Percentiles rank a stretch among this genome's conserved stretches.
Evolutionary conservation across 2,113 vertebrate genomes (phyloP).

Genomic region (Chloebia gouldiae): DNA sequence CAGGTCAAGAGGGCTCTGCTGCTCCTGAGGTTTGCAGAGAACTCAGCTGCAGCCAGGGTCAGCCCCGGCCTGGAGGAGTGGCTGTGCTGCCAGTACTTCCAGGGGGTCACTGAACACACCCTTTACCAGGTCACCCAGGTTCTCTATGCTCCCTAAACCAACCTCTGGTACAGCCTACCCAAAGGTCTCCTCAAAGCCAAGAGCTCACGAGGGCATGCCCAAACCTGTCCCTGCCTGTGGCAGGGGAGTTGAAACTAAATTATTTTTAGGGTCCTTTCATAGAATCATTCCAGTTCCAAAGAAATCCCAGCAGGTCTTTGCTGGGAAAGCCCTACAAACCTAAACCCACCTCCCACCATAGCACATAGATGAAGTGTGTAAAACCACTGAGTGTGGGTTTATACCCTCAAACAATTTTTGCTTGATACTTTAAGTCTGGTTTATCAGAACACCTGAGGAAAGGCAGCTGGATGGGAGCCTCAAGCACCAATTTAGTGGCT

Average conservation of each 20-base stretch:
- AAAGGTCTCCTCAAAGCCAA: not conserved
- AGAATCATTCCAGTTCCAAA: not conserved
- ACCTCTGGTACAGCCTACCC: not conserved
- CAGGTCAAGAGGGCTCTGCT: conserved; percentile 73
- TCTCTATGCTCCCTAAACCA: conserved; percentile 11
- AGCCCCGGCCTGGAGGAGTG: conserved; percentile 73
- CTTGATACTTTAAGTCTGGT: not conserved
- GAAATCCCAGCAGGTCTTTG: not conserved
- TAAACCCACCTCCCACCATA: not conserved
- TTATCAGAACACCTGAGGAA: not conserved
- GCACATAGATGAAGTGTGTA: not conserved
- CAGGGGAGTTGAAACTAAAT: not conserved
- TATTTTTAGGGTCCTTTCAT: not conserved
- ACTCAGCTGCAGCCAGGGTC: not conserved
- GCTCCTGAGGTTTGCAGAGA: conserved; percentile 77
- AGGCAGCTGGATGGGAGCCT: not conserved
- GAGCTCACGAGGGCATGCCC: accelerated
- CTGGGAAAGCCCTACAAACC: not conserved
- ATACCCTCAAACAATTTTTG: not conserved
- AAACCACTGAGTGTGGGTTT: not conserved
- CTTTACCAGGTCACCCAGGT: conserved; percentile 41
- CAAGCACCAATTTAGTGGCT: not conserved
- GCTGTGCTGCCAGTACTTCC: conserved; percentile 79
- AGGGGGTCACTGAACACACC: conserved; percentile 43
- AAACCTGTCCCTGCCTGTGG: not conserved